phyloP scores from a whole-genome alignment of 30 jellyfish, hydroid and myxozoan species.

The Morbakka virulenta region DNA sequence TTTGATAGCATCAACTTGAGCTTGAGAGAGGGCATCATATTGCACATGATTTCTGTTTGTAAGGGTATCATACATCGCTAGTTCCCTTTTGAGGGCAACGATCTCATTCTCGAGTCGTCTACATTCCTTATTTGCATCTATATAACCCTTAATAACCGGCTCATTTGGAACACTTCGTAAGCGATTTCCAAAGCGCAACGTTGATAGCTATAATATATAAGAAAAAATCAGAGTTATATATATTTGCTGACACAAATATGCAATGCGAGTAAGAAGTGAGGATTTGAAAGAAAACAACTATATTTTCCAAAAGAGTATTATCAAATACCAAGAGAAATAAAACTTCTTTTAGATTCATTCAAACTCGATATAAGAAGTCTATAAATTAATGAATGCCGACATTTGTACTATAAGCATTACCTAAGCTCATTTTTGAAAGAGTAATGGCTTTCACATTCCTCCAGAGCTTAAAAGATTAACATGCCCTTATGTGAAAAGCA shows the following conservation, averaged over 20 bases:
- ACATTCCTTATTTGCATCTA: constrained; percentile 68
- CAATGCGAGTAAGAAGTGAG: not conserved
- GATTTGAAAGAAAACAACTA: too few relatives aligned
- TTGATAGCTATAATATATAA: constrained; percentile 65
- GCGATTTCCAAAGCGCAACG: constrained; percentile 92
- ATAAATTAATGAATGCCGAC: too few relatives aligned
- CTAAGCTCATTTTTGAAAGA: too few relatives aligned
- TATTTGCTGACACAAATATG: not conserved
- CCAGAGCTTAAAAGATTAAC: too few relatives aligned
- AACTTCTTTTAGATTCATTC: too few relatives aligned
- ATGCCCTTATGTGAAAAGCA: too few relatives aligned
- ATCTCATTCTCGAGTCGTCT: constrained; percentile 74
- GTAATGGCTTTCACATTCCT: too few relatives aligned
- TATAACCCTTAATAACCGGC: constrained; percentile 61
- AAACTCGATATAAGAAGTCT: too few relatives aligned
- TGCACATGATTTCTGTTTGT: constrained; percentile 76
- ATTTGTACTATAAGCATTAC: too few relatives aligned
- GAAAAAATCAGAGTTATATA: not conserved
- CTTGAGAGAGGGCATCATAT: constrained; percentile 84
- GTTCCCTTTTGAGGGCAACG: constrained; percentile 59
- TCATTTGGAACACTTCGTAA: constrained; percentile 75
- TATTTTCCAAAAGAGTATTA: too few relatives aligned
- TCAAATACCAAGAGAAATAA: too few relatives aligned
- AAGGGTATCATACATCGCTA: constrained; percentile 88
- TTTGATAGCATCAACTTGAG: constrained; percentile 67